These are phyloP conservation scores for Tragelaphus scriptus DNA, from an alignment of 2,113 vertebrate genomes.

Conservation along the genomic window DNA sequence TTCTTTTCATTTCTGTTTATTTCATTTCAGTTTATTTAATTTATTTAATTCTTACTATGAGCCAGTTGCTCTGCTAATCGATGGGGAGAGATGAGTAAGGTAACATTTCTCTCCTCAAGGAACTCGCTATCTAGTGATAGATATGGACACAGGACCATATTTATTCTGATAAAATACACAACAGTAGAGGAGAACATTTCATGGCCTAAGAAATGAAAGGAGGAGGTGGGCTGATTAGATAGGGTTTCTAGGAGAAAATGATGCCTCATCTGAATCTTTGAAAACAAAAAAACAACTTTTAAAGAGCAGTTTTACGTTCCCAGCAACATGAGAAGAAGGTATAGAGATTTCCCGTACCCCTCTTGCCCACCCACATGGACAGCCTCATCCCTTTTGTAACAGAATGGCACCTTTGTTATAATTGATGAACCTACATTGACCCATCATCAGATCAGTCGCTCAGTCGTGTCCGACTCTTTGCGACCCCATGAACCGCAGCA, in stretches of 20 bases:
- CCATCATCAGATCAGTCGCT: too few relatives aligned
- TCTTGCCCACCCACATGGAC: neutral
- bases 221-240: neutral
- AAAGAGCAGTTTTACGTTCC: neutral
- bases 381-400: neutral
- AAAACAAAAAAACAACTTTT: neutral
- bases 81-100: neutral
- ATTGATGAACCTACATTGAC: neutral
- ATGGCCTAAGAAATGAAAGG: neutral
- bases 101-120: neutral
- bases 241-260: neutral
- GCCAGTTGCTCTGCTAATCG: neutral
- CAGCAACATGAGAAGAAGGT: neutral
- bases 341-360: neutral
- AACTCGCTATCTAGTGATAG: neutral
- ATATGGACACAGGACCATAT: neutral
- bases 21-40: neutral
- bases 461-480: too few relatives aligned
- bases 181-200: neutral
- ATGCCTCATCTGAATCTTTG: neutral
- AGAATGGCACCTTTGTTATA: neutral
- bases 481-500: too few relatives aligned
- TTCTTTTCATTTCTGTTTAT: neutral
- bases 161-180: neutral
- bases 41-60: neutral